Conservation (phyloP, 2,888 invertebrate species). For the Saturnia pavonia region DNA sequence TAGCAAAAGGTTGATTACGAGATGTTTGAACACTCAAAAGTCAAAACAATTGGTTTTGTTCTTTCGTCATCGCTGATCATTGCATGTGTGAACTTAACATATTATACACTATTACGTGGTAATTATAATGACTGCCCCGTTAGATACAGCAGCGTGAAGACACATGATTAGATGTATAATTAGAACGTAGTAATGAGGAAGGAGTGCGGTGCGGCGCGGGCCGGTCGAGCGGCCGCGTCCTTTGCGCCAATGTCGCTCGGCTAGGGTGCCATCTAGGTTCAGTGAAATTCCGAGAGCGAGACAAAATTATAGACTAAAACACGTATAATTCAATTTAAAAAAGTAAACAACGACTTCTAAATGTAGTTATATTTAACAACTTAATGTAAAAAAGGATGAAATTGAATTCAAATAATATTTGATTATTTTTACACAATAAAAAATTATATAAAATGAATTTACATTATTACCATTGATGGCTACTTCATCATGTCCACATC, state of each 20-base stretch:
- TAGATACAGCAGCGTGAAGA: neutral
- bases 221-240: conserved; percentile 9
- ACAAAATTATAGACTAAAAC: neutral
- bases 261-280: neutral
- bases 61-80: neutral
- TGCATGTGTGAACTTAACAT: neutral
- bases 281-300: neutral
- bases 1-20: too few species aligned
- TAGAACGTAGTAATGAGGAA: conserved; percentile 23
- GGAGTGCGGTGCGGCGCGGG: conserved; percentile 18
- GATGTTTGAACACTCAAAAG: neutral
- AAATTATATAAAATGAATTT: too few species aligned
- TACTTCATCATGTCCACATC: too few species aligned
- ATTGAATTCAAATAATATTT: too few species aligned
- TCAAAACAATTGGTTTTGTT: neutral
- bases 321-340: neutral
- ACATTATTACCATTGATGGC: too few species aligned
- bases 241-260: neutral
- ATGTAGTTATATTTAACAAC: too few species aligned
- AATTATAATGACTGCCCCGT: neutral
- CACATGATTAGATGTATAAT: conserved; percentile 7
- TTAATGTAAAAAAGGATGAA: too few species aligned
- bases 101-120: neutral
- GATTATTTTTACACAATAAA: too few species aligned
- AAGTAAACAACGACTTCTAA: neutral